Conservation (phyloP, 2,888 invertebrate species). For the Caenorhabditis becei region DNA sequence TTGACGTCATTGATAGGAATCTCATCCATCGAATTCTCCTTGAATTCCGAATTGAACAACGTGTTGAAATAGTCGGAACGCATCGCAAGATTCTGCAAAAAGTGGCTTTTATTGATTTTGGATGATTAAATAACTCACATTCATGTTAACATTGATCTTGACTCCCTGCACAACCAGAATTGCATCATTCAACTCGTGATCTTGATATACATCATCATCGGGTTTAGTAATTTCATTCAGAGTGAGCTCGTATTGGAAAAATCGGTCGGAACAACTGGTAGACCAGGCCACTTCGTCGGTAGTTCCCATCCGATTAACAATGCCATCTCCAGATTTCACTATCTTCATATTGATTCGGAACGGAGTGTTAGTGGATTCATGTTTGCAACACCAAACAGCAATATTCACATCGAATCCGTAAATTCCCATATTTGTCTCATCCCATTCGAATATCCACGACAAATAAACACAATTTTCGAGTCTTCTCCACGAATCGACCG, state of each 20-base stretch:
- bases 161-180: neutral
- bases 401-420: neutral
- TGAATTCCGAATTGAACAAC: conserved; percentile 16
- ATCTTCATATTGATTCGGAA: neutral
- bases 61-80: conserved; percentile 16
- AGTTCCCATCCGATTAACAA: neutral
- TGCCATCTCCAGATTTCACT: neutral
- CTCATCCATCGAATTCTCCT: conserved; percentile 17
- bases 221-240: too few relatives aligned
- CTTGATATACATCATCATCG: too few relatives aligned
- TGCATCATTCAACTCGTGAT: neutral
- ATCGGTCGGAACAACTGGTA: too few relatives aligned
- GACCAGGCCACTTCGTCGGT: neutral
- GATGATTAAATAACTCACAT: neutral
- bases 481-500: neutral
- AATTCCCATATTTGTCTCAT: neutral
- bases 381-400: too few relatives aligned
- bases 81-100: conserved; percentile 4
- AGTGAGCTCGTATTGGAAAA: too few relatives aligned
- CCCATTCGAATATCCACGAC: neutral
- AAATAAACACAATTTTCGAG: neutral
- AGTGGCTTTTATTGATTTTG: neutral
- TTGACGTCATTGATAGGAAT: conserved; percentile 23
- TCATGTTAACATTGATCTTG: neutral
- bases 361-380: neutral